Evolutionary conservation across 2,888 invertebrate genomes (phyloP).

Genomic region (Hymenopus coronatus): DNA sequence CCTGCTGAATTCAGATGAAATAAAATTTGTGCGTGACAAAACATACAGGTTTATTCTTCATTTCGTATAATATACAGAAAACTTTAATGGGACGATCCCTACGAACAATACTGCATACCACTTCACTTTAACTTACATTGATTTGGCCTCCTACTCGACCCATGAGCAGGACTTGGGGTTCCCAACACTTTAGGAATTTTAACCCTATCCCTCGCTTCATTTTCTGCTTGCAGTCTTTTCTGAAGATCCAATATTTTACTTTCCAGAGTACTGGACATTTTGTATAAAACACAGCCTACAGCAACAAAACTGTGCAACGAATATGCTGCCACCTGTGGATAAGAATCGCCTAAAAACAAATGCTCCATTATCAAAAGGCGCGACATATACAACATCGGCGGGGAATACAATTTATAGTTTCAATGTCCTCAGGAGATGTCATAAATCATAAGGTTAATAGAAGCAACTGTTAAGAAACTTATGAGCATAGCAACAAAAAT

Average conservation of each 20-base stretch:
- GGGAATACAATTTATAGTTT: not conserved
- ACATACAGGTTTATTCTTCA: not conserved
- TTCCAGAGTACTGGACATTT: slow-evolving; percentile 49
- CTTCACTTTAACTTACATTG: slow-evolving; percentile 55
- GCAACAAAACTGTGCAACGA: not conserved
- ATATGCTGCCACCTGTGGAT: not conserved
- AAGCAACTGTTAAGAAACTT: too few species aligned
- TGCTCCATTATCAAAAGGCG: not conserved
- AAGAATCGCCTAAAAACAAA: not conserved
- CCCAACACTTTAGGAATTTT: slow-evolving; percentile 46
- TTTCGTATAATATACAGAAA: not conserved
- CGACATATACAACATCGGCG: not conserved
- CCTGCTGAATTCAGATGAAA: not conserved
- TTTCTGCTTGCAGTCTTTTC: slow-evolving; percentile 71
- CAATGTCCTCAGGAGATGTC: too few species aligned
- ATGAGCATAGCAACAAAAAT: too few species aligned
- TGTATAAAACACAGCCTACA: slow-evolving; percentile 23
- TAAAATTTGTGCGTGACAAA: not conserved
- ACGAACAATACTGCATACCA: not conserved
- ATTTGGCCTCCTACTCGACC: slow-evolving; percentile 60
- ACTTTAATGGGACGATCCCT: not conserved
- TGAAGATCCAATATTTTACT: slow-evolving; percentile 81
- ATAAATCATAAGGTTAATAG: too few species aligned
- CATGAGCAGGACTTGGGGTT: slow-evolving; percentile 49
- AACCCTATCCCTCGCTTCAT: slow-evolving; percentile 60